phyloP scores from a whole-genome alignment of 1,140 invertebrate species.

The Hypsibius dujardini region DNA sequence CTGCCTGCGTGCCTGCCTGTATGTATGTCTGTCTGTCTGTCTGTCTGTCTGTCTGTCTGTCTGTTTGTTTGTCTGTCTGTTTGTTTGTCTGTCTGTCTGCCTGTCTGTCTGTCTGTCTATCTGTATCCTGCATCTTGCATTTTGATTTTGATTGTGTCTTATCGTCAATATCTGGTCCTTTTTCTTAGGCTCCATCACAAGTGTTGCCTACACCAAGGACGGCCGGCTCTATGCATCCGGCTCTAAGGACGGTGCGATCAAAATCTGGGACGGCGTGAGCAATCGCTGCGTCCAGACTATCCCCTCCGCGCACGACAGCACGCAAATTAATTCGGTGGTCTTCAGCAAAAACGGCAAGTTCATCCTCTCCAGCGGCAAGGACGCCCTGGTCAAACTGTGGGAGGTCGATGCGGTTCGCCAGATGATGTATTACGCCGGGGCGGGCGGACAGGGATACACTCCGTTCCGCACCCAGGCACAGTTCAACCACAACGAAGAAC shows the following conservation, averaged over 20 bases:
- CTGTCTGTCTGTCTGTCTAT: too few relatives aligned
- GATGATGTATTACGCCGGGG: slow-evolving; percentile 84
- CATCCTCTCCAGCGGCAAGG: slow-evolving; percentile 79
- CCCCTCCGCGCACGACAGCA: slow-evolving; percentile 72
- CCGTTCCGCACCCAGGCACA: slow-evolving; percentile 27
- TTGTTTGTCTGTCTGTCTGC: too few relatives aligned
- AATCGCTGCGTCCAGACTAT: slow-evolving; percentile 78
- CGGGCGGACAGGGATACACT: slow-evolving; percentile 64
- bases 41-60: too few relatives aligned
- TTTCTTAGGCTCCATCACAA: slow-evolving; percentile 46
- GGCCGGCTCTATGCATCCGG: slow-evolving; percentile 57
- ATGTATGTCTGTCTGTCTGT: too few relatives aligned
- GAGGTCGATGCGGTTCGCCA: slow-evolving; percentile 87
- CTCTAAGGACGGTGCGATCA: slow-evolving; percentile 79
- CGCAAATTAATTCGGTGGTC: slow-evolving; percentile 75
- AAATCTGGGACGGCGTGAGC: slow-evolving; percentile 40
- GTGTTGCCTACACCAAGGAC: slow-evolving; percentile 48
- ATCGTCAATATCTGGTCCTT: slow-evolving; percentile 13
- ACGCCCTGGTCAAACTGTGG: slow-evolving; percentile 92
- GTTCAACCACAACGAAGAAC: slow-evolving; percentile 13
- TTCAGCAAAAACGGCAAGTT: slow-evolving; percentile 98
- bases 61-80: too few relatives aligned
- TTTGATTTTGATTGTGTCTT: too few relatives aligned
- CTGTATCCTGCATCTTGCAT: too few relatives aligned
- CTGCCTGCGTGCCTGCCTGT: too few relatives aligned